A percentile compares a stretch with the other conserved stretches of the same genome.
phyloP scores from a whole-genome alignment of 2,888 invertebrate species.

The Euzophera pinguis region DNA sequence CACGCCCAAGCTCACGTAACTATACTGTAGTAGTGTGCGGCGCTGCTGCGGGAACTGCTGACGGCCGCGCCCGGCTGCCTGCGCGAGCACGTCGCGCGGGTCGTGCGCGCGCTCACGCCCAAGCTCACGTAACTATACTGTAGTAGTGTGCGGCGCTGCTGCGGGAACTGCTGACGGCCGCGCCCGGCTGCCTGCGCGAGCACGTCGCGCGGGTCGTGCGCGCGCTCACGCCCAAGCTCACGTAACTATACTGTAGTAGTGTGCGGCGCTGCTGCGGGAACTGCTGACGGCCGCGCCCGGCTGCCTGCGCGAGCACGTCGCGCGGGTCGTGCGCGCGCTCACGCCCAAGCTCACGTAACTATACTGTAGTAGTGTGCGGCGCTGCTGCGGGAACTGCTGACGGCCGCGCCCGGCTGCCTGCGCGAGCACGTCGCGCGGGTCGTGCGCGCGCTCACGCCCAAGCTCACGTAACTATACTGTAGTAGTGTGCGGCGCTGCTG shows the following conservation, averaged over 20 bases:
- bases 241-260: conserved; percentile 42
- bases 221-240: conserved; percentile 92
- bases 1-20: conserved; percentile 87
- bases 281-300: conserved; percentile 94
- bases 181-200: conserved; percentile 94
- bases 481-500: conserved; percentile 70
- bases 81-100: conserved; percentile 88
- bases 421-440: conserved; percentile 90
- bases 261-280: conserved; percentile 88
- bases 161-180: conserved; percentile 88
- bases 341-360: conserved; percentile 87
- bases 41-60: conserved; percentile 86
- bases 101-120: conserved; percentile 94
- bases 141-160: conserved; percentile 84
- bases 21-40: conserved; percentile 80
- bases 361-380: conserved; percentile 70
- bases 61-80: conserved; percentile 95
- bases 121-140: conserved; percentile 81
- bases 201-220: conserved; percentile 92
- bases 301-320: conserved; percentile 92
- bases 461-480: background rate
- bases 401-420: conserved; percentile 93
- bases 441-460: conserved; percentile 92
- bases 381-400: conserved; percentile 73
- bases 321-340: conserved; percentile 92